Evolutionary conservation across 2,797 vertebrate species (phyloP).

Genomic region (Sciurus carolinensis): DNA sequence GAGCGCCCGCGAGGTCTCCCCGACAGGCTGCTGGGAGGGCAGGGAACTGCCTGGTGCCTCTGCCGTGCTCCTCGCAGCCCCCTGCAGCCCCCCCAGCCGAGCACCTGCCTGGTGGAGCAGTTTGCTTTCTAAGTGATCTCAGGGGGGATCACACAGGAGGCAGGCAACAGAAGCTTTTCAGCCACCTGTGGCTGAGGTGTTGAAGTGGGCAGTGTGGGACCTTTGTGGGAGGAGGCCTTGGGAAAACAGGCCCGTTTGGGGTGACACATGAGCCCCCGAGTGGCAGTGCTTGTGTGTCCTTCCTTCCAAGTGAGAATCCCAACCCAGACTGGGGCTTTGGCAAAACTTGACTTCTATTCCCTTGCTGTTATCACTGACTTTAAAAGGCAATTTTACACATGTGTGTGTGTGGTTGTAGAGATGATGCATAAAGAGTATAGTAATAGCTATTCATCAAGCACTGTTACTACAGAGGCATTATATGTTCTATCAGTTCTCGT

Average conservation of each 20-base stretch:
- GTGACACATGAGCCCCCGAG: neutral
- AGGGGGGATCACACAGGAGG: neutral
- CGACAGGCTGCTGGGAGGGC: neutral
- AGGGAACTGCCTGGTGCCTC: neutral
- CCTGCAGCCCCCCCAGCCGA: no score
- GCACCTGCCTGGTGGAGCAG: neutral
- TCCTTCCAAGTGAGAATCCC: neutral
- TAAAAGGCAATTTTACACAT: neutral
- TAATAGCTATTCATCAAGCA: neutral
- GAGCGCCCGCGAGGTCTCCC: neutral
- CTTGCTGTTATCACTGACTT: neutral
- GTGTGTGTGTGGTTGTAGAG: neutral
- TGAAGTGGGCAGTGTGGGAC: neutral
- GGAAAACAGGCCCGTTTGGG: neutral
- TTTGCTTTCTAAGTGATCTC: slow-evolving; percentile 57
- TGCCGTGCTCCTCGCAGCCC: neutral
- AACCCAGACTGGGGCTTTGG: neutral
- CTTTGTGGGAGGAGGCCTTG: neutral
- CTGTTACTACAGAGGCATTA: neutral
- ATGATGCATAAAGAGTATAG: neutral
- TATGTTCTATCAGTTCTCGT: neutral
- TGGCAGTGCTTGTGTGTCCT: neutral
- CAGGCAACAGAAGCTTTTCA: slow-evolving; percentile 33
- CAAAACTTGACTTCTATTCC: neutral
- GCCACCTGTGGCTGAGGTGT: slow-evolving; percentile 46